A percentile compares a stretch with the other conserved stretches of the same genome.
These are phyloP conservation scores for Hyperoplus immaculatus DNA, from an alignment of 2,797 vertebrate genomes.

Conservation along the genomic window DNA sequence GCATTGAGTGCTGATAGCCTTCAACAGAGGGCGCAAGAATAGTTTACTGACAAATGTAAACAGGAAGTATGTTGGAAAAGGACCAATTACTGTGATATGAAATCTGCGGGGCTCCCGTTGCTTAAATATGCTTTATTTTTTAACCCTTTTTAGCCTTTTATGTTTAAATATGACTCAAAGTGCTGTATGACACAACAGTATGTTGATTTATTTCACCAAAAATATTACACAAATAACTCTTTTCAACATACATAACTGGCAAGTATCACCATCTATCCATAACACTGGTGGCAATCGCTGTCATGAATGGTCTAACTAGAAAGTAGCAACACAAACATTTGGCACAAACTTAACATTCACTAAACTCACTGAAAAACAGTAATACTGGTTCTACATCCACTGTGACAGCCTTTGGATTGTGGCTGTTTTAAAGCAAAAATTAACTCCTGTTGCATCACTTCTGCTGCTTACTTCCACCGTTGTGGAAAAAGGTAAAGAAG, in stretches of 20 bases:
- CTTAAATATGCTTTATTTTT: not conserved
- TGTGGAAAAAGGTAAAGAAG: constrained; percentile 78
- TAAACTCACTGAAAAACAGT: not conserved
- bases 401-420: constrained; percentile 1
- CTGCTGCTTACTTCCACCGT: not conserved
- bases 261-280: not conserved
- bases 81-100: constrained; percentile 35
- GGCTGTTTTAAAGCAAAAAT: constrained; percentile 13
- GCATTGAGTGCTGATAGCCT: not conserved
- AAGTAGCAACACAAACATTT: not conserved
- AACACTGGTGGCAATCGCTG: not conserved
- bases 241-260: constrained; percentile 4
- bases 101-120: constrained; percentile 11
- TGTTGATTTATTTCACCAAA: not conserved
- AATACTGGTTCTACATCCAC: not conserved
- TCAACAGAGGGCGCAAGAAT: constrained; percentile 65
- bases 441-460: constrained; percentile 8
- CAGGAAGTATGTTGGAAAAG: constrained; percentile 62
- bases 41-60: constrained; percentile 53
- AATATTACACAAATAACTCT: constrained; percentile 7
- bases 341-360: not conserved
- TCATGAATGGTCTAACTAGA: constrained; percentile 7
- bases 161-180: not conserved
- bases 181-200: not conserved
- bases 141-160: not conserved